phyloP scores from a whole-genome alignment of 2,113 vertebrate genomes.

The Empidonax traillii region DNA sequence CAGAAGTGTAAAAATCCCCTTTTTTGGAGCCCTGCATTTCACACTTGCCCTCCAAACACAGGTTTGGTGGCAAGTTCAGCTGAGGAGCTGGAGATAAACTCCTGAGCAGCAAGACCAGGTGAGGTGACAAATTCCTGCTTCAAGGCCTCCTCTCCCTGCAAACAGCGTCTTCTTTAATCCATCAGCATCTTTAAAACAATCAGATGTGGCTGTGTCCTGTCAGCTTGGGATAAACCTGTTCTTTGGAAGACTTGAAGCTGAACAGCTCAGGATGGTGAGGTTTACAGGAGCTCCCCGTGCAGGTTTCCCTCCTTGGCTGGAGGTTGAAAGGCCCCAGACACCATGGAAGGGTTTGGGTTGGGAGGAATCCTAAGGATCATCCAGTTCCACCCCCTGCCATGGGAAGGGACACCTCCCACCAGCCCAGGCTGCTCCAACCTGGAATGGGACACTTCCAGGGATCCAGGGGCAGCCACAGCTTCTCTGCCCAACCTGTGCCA shows the following conservation, averaged over 20 bases:
- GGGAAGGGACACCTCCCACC: neutral
- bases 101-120: neutral
- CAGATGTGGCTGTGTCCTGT: neutral
- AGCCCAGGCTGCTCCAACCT: fast-evolving
- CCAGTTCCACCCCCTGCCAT: fast-evolving
- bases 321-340: neutral
- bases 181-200: neutral
- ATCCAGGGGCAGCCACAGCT: neutral
- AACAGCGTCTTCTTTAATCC: neutral
- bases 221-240: neutral
- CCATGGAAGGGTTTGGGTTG: neutral
- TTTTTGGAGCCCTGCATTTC: neutral
- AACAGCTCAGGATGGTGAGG: neutral
- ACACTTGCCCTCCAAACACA: neutral
- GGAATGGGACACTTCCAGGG: fast-evolving
- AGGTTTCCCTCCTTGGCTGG: neutral
- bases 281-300: neutral
- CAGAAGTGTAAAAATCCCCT: neutral
- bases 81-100: neutral
- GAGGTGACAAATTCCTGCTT: neutral
- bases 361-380: neutral
- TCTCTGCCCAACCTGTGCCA: neutral
- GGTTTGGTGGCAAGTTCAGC: neutral
- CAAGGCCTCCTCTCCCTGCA: neutral
- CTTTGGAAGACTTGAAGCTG: neutral